A percentile compares a stretch with the other conserved stretches of the same genome.
Evolutionary conservation across 2,888 invertebrate genomes (phyloP).

Genomic region (Sesia bembeciformis): DNA sequence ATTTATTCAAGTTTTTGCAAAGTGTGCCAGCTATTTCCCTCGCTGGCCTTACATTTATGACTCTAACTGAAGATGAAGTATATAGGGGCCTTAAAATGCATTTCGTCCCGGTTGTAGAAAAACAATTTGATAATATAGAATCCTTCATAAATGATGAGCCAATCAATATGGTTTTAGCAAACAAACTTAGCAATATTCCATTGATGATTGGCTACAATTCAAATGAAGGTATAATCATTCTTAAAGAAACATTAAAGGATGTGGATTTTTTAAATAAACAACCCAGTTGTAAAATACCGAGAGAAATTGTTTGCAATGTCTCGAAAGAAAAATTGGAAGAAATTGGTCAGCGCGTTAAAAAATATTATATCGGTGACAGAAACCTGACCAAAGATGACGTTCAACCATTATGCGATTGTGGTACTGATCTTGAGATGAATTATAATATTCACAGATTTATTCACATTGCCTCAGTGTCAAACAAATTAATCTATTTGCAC

Average conservation of each 20-base stretch:
- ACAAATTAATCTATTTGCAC: conserved; percentile 16
- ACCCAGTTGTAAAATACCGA: conserved; percentile 30
- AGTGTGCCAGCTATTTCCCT: conserved; percentile 26
- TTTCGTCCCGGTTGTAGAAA: conserved; percentile 33
- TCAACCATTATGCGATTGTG: conserved; percentile 10
- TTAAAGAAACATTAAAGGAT: conserved; percentile 14
- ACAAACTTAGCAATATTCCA: conserved; percentile 21
- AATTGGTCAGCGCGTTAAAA: conserved; percentile 17
- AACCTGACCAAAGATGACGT: conserved; percentile 14
- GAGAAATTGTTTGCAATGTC: conserved; percentile 16
- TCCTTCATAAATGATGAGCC: conserved; percentile 25
- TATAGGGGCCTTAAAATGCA: conserved; percentile 22
- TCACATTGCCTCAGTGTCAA: not conserved
- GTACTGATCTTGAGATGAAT: conserved; percentile 17
- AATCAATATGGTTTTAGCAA: conserved; percentile 16
- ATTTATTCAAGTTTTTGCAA: conserved; percentile 31
- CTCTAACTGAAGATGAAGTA: conserved; percentile 21
- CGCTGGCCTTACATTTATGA: conserved; percentile 16
- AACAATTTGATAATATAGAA: conserved; percentile 18
- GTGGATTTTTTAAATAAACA: conserved; percentile 19
- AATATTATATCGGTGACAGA: conserved; percentile 20
- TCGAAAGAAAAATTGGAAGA: conserved; percentile 10
- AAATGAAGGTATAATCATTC: conserved; percentile 22
- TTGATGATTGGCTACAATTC: conserved; percentile 28
- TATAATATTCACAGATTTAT: conserved; percentile 10